phyloP scores from a whole-genome alignment of 2,888 invertebrate species.

The Drosophila subsilvestris region DNA sequence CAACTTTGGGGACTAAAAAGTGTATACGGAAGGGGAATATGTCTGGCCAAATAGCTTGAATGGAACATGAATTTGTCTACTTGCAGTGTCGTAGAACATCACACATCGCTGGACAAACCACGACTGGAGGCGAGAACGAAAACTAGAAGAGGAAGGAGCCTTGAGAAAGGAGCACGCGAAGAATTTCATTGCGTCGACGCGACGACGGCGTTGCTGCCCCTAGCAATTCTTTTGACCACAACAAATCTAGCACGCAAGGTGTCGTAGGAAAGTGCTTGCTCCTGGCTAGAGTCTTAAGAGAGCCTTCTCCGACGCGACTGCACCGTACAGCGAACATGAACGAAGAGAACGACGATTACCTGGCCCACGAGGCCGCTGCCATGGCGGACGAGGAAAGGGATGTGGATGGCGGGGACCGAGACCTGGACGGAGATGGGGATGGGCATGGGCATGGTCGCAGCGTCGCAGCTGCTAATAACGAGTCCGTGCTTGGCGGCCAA shows the following conservation, averaged over 20 bases:
- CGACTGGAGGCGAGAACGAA: constrained; percentile 23
- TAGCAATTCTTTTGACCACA: constrained; percentile 69
- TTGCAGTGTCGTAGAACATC: constrained; percentile 20
- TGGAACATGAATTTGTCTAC: not conserved
- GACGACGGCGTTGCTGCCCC: constrained; percentile 51
- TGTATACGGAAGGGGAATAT: not conserved
- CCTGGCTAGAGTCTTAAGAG: constrained; percentile 50
- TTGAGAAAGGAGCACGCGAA: constrained; percentile 2
- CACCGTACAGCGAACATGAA: constrained; percentile 16
- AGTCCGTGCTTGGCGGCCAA: constrained; percentile 77
- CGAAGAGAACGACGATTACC: constrained; percentile 72
- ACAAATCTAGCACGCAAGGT: constrained; percentile 70
- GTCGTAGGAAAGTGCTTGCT: constrained; percentile 27
- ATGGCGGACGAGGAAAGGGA: constrained; percentile 42
- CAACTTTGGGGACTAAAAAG: not conserved
- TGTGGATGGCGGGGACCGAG: constrained; percentile 43
- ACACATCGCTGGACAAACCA: constrained; percentile 26
- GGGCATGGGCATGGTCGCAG: constrained; percentile 40
- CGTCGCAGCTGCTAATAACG: constrained; percentile 70
- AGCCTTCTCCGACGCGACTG: constrained; percentile 41
- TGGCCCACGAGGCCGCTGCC: constrained; percentile 52
- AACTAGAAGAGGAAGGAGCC: constrained; percentile 6
- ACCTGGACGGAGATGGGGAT: constrained; percentile 45
- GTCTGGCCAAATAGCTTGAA: not conserved
- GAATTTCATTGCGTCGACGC: constrained; percentile 59